Conservation (phyloP, 2,113 vertebrate species). For the Chamaetylas fuelleborni region DNA sequence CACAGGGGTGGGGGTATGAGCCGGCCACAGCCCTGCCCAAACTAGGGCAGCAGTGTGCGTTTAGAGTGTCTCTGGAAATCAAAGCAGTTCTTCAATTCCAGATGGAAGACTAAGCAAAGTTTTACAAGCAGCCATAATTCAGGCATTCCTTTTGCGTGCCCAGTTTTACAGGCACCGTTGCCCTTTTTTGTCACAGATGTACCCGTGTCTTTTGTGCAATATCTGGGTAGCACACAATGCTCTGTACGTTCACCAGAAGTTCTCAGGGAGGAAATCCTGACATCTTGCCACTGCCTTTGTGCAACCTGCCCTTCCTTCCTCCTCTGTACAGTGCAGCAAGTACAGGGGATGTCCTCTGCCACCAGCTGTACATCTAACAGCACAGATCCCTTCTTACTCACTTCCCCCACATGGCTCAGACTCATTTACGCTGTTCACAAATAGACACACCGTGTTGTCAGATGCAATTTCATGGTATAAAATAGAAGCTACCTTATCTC, state of each 20-base stretch:
- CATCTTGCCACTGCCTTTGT: neutral
- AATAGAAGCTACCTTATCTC: neutral
- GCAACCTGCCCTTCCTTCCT: neutral
- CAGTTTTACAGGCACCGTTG: neutral
- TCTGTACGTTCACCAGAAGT: neutral
- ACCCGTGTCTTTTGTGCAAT: neutral
- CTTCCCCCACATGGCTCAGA: neutral
- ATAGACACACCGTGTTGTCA: neutral
- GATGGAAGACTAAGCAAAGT: neutral
- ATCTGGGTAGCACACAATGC: neutral
- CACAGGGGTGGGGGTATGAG: neutral
- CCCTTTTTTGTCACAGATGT: neutral
- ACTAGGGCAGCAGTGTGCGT: neutral
- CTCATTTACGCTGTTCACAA: neutral
- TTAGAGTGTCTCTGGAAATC: neutral
- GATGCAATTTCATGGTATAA: neutral
- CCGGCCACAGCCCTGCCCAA: neutral
- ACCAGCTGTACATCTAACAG: neutral
- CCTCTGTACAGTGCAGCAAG: neutral
- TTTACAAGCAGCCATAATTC: neutral
- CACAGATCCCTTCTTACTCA: neutral
- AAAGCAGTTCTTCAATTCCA: neutral
- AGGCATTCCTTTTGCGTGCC: neutral
- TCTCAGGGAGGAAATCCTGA: neutral
- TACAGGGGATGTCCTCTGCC: neutral